phyloP scores from a whole-genome alignment of 2,113 vertebrate genomes.

The Pseudopodoces humilis region DNA sequence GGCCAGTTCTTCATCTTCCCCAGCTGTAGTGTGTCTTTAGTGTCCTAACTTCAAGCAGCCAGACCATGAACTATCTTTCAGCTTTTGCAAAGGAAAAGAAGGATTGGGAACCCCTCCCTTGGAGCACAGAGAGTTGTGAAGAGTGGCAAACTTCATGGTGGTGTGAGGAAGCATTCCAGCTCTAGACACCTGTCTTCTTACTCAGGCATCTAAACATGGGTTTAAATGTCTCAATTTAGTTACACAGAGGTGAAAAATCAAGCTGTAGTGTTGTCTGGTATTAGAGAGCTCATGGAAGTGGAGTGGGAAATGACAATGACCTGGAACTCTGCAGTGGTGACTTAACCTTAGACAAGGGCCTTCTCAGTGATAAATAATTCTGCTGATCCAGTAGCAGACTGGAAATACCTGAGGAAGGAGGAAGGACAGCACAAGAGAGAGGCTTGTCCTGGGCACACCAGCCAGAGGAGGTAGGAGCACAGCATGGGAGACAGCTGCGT shows the following conservation, averaged over 20 bases:
- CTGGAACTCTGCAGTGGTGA: not conserved
- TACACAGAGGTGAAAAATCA: not conserved
- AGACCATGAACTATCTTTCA: not conserved
- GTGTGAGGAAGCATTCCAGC: not conserved
- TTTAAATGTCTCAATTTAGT: not conserved
- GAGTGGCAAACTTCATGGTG: not conserved
- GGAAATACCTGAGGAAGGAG: not conserved
- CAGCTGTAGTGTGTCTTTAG: not conserved
- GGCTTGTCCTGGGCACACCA: not conserved
- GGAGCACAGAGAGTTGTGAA: not conserved
- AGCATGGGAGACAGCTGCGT: not conserved
- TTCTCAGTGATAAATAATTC: not conserved
- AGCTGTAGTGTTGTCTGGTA: not conserved
- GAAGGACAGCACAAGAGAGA: not conserved
- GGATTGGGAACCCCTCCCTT: not conserved
- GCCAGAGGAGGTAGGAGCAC: not conserved
- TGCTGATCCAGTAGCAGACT: not conserved
- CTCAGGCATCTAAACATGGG: not conserved
- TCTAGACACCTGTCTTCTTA: not conserved
- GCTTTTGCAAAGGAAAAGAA: not conserved
- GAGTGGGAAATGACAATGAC: not conserved
- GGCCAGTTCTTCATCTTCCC: not conserved
- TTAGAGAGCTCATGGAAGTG: not conserved
- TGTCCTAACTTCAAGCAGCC: not conserved
- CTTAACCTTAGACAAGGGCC: not conserved